Evolutionary conservation across 2,888 invertebrate genomes (phyloP).

Genomic region (Tortrix viridana): DNA sequence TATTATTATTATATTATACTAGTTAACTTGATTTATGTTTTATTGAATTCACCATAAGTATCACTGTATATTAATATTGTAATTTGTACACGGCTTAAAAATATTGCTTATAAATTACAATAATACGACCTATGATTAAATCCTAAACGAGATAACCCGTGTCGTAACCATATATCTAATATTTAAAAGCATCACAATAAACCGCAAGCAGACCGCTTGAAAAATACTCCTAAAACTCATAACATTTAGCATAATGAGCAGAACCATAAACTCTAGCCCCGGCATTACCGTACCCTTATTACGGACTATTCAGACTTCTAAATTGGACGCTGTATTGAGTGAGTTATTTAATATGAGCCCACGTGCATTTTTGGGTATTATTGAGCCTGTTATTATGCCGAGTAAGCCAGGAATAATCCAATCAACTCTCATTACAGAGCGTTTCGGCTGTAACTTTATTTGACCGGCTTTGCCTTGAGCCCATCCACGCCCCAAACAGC

Average conservation of each 20-base stretch:
- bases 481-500: slow-evolving; percentile 74
- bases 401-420: slow-evolving; percentile 75
- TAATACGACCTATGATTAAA: slow-evolving; percentile 2
- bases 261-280: slow-evolving; percentile 68
- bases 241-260: slow-evolving; percentile 75
- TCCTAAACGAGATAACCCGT: slow-evolving; percentile 1
- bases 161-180: slow-evolving; percentile 9
- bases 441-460: slow-evolving; percentile 77
- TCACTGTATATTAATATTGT: too few species aligned
- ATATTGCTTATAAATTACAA: too few species aligned
- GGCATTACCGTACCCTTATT: slow-evolving; percentile 47
- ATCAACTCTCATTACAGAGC: slow-evolving; percentile 80
- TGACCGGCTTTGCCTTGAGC: slow-evolving; percentile 70
- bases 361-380: slow-evolving; percentile 83
- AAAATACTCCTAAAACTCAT: slow-evolving; percentile 52
- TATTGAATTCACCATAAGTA: too few species aligned
- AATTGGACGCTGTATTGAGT: slow-evolving; percentile 77
- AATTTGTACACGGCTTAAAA: too few species aligned
- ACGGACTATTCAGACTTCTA: slow-evolving; percentile 54
- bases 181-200: slow-evolving; percentile 3
- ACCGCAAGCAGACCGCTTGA: slow-evolving; percentile 44
- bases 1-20: too few species aligned
- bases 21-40: too few species aligned
- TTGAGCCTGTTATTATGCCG: slow-evolving; percentile 60
- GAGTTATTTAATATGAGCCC: slow-evolving; percentile 79